A percentile compares a stretch with the other conserved stretches of the same genome.
Conservation (phyloP, 2,113 vertebrate genomes). For the Nothoprocta perdicaria region DNA sequence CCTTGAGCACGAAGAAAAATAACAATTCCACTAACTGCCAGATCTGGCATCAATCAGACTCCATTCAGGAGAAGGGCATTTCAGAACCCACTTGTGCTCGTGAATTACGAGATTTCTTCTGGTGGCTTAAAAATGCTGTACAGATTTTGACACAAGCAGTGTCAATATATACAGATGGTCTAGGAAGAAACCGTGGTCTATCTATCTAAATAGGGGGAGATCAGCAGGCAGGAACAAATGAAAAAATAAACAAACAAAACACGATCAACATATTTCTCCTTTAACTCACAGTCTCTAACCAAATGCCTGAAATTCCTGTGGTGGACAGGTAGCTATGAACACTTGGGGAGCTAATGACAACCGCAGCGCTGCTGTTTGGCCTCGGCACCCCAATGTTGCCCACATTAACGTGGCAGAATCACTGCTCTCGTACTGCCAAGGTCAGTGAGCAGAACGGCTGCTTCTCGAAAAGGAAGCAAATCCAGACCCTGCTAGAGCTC, state of each 20-base stretch:
- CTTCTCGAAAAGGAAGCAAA: not conserved
- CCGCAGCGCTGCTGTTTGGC: not conserved
- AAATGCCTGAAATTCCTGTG: not conserved
- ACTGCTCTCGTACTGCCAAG: not conserved
- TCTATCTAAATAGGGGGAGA: not conserved
- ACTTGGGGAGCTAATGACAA: not conserved
- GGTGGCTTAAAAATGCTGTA: not conserved
- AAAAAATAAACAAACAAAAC: not conserved
- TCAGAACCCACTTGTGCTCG: not conserved
- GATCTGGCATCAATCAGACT: not conserved
- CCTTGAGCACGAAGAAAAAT: not conserved
- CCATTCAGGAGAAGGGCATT: not conserved
- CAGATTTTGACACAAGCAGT: not conserved
- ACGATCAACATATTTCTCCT: not conserved
- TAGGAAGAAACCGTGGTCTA: not conserved
- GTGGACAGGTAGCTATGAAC: not conserved
- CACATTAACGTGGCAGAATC: not conserved
- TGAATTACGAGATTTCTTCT: not conserved
- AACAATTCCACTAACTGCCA: not conserved
- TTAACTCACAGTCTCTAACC: not conserved
- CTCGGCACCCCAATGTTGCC: not conserved
- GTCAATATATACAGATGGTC: not conserved
- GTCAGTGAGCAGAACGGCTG: not conserved
- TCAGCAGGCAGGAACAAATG: not conserved
- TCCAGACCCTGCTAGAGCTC: not conserved